These are phyloP conservation scores for Centropus unirufus DNA, from an alignment of 2,113 vertebrate species.

Conservation along the genomic window DNA sequence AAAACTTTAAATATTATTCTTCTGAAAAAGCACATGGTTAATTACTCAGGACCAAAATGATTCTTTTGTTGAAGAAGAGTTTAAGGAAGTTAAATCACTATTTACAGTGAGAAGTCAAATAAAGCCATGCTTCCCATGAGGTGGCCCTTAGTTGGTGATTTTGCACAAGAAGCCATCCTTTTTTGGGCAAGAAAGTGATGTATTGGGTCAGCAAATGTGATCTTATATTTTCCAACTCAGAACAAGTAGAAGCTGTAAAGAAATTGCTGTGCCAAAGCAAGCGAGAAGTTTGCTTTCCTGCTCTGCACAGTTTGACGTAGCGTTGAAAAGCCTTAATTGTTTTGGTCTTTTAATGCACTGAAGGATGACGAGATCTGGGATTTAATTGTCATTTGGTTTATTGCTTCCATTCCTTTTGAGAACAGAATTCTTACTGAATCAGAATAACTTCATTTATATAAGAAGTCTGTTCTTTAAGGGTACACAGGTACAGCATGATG, in stretches of 20 bases:
- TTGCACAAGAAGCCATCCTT: slow-evolving; percentile 56
- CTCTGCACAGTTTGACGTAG: not conserved
- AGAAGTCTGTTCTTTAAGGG: not conserved
- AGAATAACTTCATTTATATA: not conserved
- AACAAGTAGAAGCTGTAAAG: not conserved
- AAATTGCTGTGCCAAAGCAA: slow-evolving; percentile 42
- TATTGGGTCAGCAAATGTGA: slow-evolving; percentile 32
- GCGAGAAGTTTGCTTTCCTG: slow-evolving; percentile 40
- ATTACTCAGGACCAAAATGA: slow-evolving; percentile 14
- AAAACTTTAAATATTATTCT: slow-evolving; percentile 1
- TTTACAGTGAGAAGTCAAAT: slow-evolving; percentile 20
- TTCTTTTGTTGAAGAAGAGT: not conserved
- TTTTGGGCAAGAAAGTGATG: slow-evolving; percentile 75
- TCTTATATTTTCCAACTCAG: not conserved
- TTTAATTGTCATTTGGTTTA: slow-evolving; percentile 26
- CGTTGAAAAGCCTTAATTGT: slow-evolving; percentile 38
- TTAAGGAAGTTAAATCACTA: not conserved
- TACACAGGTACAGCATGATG: not conserved
- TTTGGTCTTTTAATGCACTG: slow-evolving; percentile 11
- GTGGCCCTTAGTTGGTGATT: slow-evolving; percentile 3
- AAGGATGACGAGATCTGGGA: not conserved
- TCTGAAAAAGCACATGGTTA: not conserved
- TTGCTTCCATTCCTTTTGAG: slow-evolving; percentile 11
- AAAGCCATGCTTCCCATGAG: not conserved
- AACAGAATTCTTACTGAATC: slow-evolving; percentile 1